Percentiles rank a stretch among this genome's conserved stretches.
Conservation (phyloP, 2,113 vertebrate species). For the Siniperca knerii region DNA sequence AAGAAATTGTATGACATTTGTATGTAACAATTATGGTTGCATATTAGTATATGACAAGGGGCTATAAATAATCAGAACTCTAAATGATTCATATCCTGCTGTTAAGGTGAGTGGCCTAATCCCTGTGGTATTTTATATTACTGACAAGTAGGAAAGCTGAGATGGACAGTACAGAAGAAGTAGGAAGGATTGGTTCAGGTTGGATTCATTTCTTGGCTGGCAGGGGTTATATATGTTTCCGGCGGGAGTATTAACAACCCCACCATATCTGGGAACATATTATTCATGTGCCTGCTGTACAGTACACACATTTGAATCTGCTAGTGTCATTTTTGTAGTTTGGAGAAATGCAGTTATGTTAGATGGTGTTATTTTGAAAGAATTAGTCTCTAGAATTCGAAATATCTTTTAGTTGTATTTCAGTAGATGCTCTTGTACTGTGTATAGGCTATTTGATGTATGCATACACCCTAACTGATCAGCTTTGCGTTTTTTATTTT, state of each 20-base stretch:
- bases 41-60: conserved; percentile 20
- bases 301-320: conserved; percentile 15
- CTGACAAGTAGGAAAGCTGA: conserved; percentile 27
- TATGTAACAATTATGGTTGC: conserved; percentile 18
- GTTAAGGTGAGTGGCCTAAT: conserved; percentile 41
- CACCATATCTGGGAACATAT: conserved; percentile 10
- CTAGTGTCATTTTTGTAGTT: neutral
- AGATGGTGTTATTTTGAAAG: neutral
- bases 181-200: conserved; percentile 41
- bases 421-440: neutral
- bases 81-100: conserved; percentile 52
- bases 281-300: conserved; percentile 33
- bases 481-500: neutral
- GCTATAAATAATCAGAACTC: conserved; percentile 22
- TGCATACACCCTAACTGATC: neutral
- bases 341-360: neutral
- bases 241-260: conserved; percentile 25
- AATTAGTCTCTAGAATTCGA: neutral
- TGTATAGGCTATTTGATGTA: neutral
- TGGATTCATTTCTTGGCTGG: conserved; percentile 50
- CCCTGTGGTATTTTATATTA: conserved; percentile 25
- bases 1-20: conserved; percentile 20
- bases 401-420: neutral
- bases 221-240: conserved; percentile 42
- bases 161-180: conserved; percentile 25